Evolutionary conservation across 2,797 vertebrate genomes (phyloP).

Genomic region (Loriculus beryllinus): DNA sequence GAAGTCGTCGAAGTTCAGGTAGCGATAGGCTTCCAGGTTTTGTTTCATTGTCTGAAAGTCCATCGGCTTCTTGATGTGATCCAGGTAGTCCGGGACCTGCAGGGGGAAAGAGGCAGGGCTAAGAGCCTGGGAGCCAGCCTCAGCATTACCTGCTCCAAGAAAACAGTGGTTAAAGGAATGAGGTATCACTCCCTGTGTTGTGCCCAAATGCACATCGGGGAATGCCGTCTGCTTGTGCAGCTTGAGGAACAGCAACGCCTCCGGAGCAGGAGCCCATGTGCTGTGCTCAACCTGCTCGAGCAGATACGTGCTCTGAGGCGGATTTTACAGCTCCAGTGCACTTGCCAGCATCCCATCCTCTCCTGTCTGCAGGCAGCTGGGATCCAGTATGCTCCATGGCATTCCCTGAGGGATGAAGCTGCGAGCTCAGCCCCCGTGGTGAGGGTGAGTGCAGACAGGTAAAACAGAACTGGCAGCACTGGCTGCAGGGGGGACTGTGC

Average conservation of each 20-base stretch:
- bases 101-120: constrained; percentile 34
- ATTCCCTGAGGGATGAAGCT: background rate
- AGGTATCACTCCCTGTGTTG: constrained; percentile 4
- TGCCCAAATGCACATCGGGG: constrained; percentile 54
- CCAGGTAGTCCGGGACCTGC: constrained; percentile 97
- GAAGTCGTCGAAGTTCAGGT: constrained; percentile 95
- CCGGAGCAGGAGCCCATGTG: background rate
- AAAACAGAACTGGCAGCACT: background rate
- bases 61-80: constrained; percentile 98
- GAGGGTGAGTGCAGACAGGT: background rate
- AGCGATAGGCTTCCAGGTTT: constrained; percentile 92
- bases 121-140: background rate
- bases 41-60: constrained; percentile 99
- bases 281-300: background rate
- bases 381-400: background rate
- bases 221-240: constrained; percentile 24
- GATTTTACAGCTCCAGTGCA: background rate
- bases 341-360: background rate
- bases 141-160: constrained; percentile 56
- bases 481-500: background rate
- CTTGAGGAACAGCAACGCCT: constrained; percentile 13
- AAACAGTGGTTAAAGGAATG: constrained; percentile 53
- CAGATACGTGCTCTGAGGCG: background rate
- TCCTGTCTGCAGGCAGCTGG: background rate
- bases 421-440: background rate